These are phyloP conservation scores for Barbus barbus DNA, from an alignment of 2,113 vertebrate species.

Conservation along the genomic window DNA sequence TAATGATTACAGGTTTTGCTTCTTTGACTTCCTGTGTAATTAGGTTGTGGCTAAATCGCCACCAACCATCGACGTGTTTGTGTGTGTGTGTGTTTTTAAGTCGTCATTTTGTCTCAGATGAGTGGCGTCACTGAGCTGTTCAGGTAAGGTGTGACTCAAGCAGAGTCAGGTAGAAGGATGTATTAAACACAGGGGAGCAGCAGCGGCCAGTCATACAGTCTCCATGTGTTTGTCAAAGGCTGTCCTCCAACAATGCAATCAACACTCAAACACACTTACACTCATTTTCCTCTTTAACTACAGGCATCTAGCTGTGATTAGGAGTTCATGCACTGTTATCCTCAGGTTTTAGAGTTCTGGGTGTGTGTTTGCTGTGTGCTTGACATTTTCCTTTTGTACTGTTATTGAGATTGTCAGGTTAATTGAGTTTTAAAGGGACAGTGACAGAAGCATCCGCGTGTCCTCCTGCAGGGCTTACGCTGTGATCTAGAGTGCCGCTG, in stretches of 20 bases:
- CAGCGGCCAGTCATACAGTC: slow-evolving; percentile 46
- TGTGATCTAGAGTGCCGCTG: slow-evolving; percentile 37
- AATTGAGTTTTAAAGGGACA: slow-evolving; percentile 45
- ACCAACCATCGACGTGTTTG: slow-evolving; percentile 34
- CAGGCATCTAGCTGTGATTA: background rate
- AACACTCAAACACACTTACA: slow-evolving; percentile 43
- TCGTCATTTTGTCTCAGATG: slow-evolving; percentile 20
- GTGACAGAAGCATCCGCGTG: no score
- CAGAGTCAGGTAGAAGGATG: slow-evolving; percentile 59
- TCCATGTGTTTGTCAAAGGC: slow-evolving; percentile 59
- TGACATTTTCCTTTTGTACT: background rate
- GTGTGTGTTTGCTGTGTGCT: slow-evolving; percentile 26
- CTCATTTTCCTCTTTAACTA: slow-evolving; percentile 12
- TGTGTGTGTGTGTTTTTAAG: slow-evolving; percentile 15
- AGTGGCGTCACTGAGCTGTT: slow-evolving; percentile 49
- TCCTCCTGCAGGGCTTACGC: background rate
- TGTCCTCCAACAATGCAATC: slow-evolving; percentile 50
- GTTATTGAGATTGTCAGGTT: slow-evolving; percentile 28
- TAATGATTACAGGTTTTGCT: slow-evolving; percentile 60
- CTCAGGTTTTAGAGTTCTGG: background rate
- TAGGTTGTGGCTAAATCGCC: slow-evolving; percentile 33
- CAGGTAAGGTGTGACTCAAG: slow-evolving; percentile 62
- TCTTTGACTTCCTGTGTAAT: slow-evolving; percentile 60
- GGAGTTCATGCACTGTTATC: background rate
- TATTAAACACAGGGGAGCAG: slow-evolving; percentile 40